Conservation (phyloP, 2,113 vertebrate genomes). For the Sterrhoptilus dennistouni region DNA sequence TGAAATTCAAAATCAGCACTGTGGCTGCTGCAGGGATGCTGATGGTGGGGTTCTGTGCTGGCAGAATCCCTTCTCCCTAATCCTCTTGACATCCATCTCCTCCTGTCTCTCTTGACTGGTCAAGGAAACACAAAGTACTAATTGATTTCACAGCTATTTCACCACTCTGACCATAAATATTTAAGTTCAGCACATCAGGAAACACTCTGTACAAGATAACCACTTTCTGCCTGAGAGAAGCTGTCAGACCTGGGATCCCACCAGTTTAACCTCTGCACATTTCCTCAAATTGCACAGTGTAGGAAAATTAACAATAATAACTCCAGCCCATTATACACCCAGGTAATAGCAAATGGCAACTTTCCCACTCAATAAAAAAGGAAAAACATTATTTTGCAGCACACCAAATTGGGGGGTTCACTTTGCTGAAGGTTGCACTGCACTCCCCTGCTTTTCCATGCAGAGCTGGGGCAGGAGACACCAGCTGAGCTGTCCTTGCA, state of each 20-base stretch:
- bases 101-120: not conserved
- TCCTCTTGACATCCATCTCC: not conserved
- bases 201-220: not conserved
- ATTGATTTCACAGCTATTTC: constrained; percentile 61
- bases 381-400: not conserved
- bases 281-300: not conserved
- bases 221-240: constrained; percentile 1
- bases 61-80: not conserved
- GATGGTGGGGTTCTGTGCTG: not conserved
- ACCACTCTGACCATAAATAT: constrained; percentile 24
- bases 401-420: not conserved
- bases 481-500: not conserved
- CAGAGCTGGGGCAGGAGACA: rapidly evolving
- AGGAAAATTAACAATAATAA: not conserved
- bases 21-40: not conserved
- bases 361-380: not conserved
- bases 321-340: not conserved
- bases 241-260: not conserved
- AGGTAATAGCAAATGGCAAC: not conserved
- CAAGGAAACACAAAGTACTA: constrained; percentile 12
- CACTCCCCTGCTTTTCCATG: rapidly evolving
- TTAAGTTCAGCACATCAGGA: constrained; percentile 18
- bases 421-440: not conserved
- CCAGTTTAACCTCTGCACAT: not conserved
- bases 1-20: not conserved